Evolutionary conservation across 2,113 vertebrate genomes (phyloP).

Genomic region (Pelmatolapia mariae): DNA sequence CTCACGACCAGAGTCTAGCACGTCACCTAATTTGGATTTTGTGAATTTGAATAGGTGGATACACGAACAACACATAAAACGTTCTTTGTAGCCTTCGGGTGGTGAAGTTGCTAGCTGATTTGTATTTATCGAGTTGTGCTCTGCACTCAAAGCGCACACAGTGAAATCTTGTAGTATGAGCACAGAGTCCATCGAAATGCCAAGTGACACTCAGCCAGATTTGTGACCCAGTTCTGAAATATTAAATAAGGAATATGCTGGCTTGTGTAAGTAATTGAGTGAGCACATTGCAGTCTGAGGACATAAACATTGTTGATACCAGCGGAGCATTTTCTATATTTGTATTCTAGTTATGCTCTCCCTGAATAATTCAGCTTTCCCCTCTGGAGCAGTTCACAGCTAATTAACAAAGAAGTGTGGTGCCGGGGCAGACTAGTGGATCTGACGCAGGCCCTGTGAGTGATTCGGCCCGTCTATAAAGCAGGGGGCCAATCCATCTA

Average conservation of each 20-base stretch:
- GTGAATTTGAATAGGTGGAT: not conserved
- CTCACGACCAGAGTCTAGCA: not conserved
- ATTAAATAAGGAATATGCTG: slow-evolving; percentile 28
- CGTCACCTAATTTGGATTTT: not conserved
- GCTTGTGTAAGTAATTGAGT: slow-evolving; percentile 26
- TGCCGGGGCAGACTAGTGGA: slow-evolving; percentile 42
- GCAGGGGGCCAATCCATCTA: slow-evolving; percentile 54
- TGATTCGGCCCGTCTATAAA: slow-evolving; percentile 43
- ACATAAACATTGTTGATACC: slow-evolving; percentile 12
- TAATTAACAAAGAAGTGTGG: slow-evolving; percentile 62
- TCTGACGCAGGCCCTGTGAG: slow-evolving; percentile 42
- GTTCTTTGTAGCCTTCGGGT: not conserved
- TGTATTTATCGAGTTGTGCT: not conserved
- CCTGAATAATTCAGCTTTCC: slow-evolving; percentile 59
- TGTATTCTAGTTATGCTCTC: slow-evolving; percentile 41
- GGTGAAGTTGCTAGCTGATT: not conserved
- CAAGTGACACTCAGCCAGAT: slow-evolving; percentile 13
- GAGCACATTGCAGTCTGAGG: not conserved
- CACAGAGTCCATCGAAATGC: not conserved
- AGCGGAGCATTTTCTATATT: slow-evolving; percentile 41
- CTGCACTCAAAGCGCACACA: not conserved
- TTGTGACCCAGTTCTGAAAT: slow-evolving; percentile 19
- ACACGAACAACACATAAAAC: not conserved
- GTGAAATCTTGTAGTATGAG: not conserved
- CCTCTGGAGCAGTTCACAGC: slow-evolving; percentile 55